A percentile compares a stretch with the other conserved stretches of the same genome.
Conservation (phyloP, 2,888 invertebrate species). For the Drosophila multiciliata region DNA sequence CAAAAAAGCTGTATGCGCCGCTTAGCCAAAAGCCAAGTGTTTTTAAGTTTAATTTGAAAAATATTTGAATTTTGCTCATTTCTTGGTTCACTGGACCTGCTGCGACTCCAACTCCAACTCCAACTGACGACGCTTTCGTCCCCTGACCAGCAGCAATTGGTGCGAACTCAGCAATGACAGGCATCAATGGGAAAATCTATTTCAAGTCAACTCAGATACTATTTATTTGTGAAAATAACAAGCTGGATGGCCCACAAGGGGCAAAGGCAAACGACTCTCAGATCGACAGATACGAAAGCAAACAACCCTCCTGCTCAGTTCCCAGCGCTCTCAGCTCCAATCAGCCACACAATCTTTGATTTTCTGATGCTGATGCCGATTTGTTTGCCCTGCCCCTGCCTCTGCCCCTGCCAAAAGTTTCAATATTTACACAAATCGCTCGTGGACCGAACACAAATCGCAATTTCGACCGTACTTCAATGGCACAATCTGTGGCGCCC, state of each 20-base stretch:
- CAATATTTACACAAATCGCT: slow-evolving; percentile 80
- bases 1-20: slow-evolving; percentile 48
- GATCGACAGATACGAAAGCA: slow-evolving; percentile 29
- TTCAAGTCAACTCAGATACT: slow-evolving; percentile 23
- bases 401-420: slow-evolving; percentile 56
- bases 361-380: slow-evolving; percentile 30
- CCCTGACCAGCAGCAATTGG: slow-evolving; percentile 39
- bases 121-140: not conserved
- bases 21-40: slow-evolving; percentile 60
- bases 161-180: slow-evolving; percentile 60
- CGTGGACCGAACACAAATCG: slow-evolving; percentile 56
- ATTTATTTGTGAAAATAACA: slow-evolving; percentile 48
- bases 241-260: slow-evolving; percentile 53
- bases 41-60: slow-evolving; percentile 80
- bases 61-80: slow-evolving; percentile 81
- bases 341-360: slow-evolving; percentile 78
- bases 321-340: slow-evolving; percentile 41
- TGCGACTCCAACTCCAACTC: slow-evolving; percentile 12
- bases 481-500: slow-evolving; percentile 43
- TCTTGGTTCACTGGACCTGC: slow-evolving; percentile 70
- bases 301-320: slow-evolving; percentile 49
- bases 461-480: slow-evolving; percentile 67
- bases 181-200: slow-evolving; percentile 64
- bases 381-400: slow-evolving; percentile 14
- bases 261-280: slow-evolving; percentile 25